Base-by-base conservation (phyloP, 2,888 invertebrate genomes). In the Drosophila rubida region DNA sequence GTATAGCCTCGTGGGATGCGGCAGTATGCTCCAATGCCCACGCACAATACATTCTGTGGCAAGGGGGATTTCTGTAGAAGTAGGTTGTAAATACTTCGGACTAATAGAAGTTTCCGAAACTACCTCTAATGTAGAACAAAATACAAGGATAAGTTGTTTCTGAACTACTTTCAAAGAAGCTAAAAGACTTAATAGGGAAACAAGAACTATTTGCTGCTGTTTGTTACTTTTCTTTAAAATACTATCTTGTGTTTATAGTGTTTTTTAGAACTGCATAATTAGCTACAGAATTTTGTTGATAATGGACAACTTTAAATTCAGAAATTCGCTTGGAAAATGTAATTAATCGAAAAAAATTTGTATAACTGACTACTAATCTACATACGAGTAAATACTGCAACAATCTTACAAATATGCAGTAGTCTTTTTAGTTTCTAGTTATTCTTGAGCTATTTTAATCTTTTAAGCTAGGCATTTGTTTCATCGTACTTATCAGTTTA, bases 11-110 rank as follows among this genome's bases (percentile, higher is more conserved):
- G 30, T 25, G 30, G 41, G 58, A 58, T 73, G 39, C 51, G 41
- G 9, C 14, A 19, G 41, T 61, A 58, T 51, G 65, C 65, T 51
- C 65, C 48, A 46, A 3, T 65, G 69, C 32, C 4, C 35, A n/a
- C 6, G 13, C 13, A 65, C 65, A 74, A 74, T 37, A 25, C 22
- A 32, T 2, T 25, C 30, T 50, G 5, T 4, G 16, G 4, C 7
- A 22, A 14, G 9, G 6, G 2, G 27, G 23, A 39, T 35, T 27
- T 27, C 13, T 16, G 19, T 11, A 0, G 27, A 30, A 4, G 23
- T n/a, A 41, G 22, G n/a, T 37, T 41, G 23, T 25, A 23, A 16
- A 25, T 14, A 9, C 27, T 14, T 41, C 9, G 4, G 25, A 6
- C n/a, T 32, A 37, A 14, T 0, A 8, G 7, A 2, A 37, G 14